Evolutionary conservation across 2,888 invertebrate genomes (phyloP), one percentile per base, ranked within the genome.

Genomic region (Pammene aurita): DNA sequence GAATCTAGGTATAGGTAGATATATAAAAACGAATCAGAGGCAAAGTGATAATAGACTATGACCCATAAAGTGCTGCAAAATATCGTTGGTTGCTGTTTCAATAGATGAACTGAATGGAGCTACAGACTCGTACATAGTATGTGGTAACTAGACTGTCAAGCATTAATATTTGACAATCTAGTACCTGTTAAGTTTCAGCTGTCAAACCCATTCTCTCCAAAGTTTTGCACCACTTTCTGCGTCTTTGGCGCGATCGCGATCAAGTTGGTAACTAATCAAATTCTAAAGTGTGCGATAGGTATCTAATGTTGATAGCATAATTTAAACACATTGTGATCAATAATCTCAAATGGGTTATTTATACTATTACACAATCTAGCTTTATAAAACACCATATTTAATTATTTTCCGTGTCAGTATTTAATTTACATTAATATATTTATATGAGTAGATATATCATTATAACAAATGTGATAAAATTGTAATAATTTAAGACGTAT

Each of bases 251-350:
- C 54, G 67, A 62, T 61, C 61, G 38, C 54, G 67, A 62, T 61
- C 61, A 63, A 60, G 38, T 63, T 52, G 42, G 42, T 50, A 52
- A 54, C 69, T 69, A 69, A 64, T 65, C 65, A 69, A 60, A 60
- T 38, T 64, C 52, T 55, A 55, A 61, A 67, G 16, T 38, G 46
- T 48, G 46, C 46, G 16, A 14, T 63, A 26, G 61, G 5, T 42
- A 16, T 13, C 16, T 67, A 62, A 64, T 42, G 16, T 38, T 46
- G 11, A 34, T 35, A 44, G 52, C 50, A 41, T 67, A 62, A 52
- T 68, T 63, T 63, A 26, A 64, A 64, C 38, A 58, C 35, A 60
- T 55, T 69, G 68, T 64, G 64, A 69, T 64, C 58, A 46, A 26
- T 58, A 38, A 57, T 63, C 50, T 63, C 56, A 42, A 55, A 67